phyloP scores from a whole-genome alignment of 2,797 vertebrate genomes.

The Danio albolineatus region DNA sequence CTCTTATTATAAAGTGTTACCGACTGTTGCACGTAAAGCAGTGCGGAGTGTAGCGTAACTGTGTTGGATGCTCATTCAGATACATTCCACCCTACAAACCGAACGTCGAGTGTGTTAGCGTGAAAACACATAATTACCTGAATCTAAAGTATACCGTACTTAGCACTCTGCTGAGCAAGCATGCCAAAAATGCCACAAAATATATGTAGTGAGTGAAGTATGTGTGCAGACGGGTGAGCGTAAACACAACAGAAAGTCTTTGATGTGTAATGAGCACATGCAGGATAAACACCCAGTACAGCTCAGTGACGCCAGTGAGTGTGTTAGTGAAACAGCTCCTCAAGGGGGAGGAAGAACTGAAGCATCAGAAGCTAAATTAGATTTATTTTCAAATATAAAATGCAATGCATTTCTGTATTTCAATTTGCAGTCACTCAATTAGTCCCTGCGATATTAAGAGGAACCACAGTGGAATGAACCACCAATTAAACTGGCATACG shows the following conservation, averaged over 20 bases:
- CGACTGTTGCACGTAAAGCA: background rate
- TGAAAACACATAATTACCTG: conserved; percentile 21
- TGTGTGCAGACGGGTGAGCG: conserved; percentile 57
- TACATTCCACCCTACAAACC: background rate
- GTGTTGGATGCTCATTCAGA: background rate
- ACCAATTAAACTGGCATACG: too few species aligned
- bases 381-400: too few species aligned
- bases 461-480: too few species aligned
- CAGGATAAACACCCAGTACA: conserved; percentile 47
- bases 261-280: conserved; percentile 62
- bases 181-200: conserved; percentile 70
- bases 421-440: too few species aligned
- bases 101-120: background rate
- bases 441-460: too few species aligned
- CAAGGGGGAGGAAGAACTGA: too few species aligned
- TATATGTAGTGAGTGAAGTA: conserved; percentile 49
- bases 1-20: too few species aligned
- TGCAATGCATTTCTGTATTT: too few species aligned
- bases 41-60: background rate
- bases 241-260: conserved; percentile 30
- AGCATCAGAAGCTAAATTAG: too few species aligned
- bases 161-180: conserved; percentile 32
- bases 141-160: background rate
- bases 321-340: background rate
- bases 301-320: conserved; percentile 24